A percentile compares a stretch with the other conserved stretches of the same genome.
Evolutionary conservation across 2,797 vertebrate species (phyloP).

Genomic region (Sphaeramia orbicularis): DNA sequence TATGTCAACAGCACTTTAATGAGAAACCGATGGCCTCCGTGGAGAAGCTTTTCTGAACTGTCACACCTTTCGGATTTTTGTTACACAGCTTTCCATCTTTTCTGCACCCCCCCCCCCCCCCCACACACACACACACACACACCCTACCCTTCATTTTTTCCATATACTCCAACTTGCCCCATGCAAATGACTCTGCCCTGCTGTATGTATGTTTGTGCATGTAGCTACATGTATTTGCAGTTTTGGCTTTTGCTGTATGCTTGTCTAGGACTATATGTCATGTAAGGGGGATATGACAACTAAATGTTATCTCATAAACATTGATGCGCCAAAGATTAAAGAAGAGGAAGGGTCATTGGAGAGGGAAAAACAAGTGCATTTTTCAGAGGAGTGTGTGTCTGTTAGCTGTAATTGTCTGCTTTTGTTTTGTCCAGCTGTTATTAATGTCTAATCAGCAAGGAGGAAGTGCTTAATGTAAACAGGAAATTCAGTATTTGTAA

Average conservation of each 20-base stretch:
- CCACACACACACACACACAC: too few relatives aligned
- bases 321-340: too few relatives aligned
- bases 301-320: neutral
- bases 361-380: neutral
- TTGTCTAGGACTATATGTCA: neutral
- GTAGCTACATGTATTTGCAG: neutral
- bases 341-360: too few relatives aligned
- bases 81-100: conserved; percentile 10
- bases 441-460: conserved; percentile 52
- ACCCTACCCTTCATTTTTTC: neutral
- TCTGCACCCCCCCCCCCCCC: neutral
- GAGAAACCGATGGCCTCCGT: conserved; percentile 31
- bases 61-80: conserved; percentile 8
- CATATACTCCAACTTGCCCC: too few relatives aligned
- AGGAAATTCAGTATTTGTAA: conserved; percentile 69
- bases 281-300: neutral
- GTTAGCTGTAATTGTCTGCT: neutral
- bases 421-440: conserved; percentile 50
- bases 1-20: conserved; percentile 39
- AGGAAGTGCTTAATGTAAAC: conserved; percentile 69
- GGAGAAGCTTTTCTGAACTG: conserved; percentile 14
- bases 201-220: neutral
- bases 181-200: too few relatives aligned
- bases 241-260: neutral
- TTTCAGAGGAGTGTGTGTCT: neutral